These are phyloP conservation scores for Drosophila differens DNA, from an alignment of 2,888 invertebrate species.

Conservation along the genomic window DNA sequence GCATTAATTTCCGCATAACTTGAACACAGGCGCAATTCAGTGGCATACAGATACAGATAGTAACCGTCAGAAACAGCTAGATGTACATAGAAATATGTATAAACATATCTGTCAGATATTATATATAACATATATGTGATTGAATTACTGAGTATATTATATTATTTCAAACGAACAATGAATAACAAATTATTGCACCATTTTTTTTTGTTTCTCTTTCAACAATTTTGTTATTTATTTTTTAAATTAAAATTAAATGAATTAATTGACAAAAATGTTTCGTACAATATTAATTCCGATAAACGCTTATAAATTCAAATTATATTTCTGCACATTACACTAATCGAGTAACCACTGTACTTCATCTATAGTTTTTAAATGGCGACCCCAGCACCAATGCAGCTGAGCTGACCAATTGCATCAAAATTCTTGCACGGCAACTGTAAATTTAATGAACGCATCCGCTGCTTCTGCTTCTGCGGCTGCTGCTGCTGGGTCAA, in stretches of 20 bases:
- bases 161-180: neutral
- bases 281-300: neutral
- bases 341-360: conserved; percentile 1
- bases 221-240: neutral
- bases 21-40: conserved; percentile 21
- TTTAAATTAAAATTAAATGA: neutral
- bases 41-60: conserved; percentile 8
- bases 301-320: neutral
- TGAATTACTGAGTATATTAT: neutral
- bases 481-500: conserved; percentile 46
- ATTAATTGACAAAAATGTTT: neutral
- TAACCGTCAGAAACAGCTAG: neutral
- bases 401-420: conserved; percentile 42
- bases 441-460: conserved; percentile 67
- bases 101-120: neutral
- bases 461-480: conserved; percentile 44
- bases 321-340: neutral
- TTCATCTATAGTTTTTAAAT: conserved; percentile 1
- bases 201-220: neutral
- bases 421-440: conserved; percentile 67
- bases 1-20: conserved; percentile 74
- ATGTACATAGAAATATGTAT: neutral
- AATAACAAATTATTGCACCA: neutral
- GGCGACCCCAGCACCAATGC: conserved; percentile 19
- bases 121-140: neutral